phyloP scores from a whole-genome alignment of 2,888 invertebrate species.

The Lasioglossum calceatum region DNA sequence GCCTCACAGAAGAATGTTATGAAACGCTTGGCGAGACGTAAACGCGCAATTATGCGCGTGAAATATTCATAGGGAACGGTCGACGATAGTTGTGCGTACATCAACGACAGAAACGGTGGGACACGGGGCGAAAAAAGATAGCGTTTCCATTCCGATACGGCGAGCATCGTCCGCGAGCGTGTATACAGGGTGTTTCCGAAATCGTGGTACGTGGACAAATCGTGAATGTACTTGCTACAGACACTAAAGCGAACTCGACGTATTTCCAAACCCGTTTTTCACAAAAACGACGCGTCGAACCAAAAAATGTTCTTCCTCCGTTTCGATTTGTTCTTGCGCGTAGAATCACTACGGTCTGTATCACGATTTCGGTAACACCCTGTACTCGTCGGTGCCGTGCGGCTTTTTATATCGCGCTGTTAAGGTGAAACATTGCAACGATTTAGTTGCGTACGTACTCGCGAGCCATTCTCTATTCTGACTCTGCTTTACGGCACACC shows the following conservation, averaged over 20 bases:
- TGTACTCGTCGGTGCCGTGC: slow-evolving; percentile 8
- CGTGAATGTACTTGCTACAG: background rate
- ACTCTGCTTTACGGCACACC: slow-evolving; percentile 33
- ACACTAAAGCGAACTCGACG: background rate
- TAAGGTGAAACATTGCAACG: slow-evolving; percentile 28
- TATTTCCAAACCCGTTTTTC: background rate
- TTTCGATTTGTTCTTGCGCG: background rate
- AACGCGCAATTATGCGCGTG: slow-evolving; percentile 22
- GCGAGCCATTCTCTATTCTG: slow-evolving; percentile 13
- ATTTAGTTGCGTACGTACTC: slow-evolving; percentile 26
- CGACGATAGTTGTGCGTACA: background rate
- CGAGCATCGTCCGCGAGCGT: background rate
- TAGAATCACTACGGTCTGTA: background rate
- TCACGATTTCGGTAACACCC: background rate
- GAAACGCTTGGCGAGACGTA: slow-evolving; percentile 29
- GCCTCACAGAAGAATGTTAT: slow-evolving; percentile 12
- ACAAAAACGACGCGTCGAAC: background rate
- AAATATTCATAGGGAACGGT: slow-evolving; percentile 35
- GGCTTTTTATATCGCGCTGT: slow-evolving; percentile 8
- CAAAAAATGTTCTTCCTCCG: background rate
- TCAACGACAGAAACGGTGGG: background rate
- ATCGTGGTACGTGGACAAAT: background rate
- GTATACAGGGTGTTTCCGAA: slow-evolving; percentile 1
- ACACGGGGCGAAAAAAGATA: background rate
- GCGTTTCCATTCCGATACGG: background rate